A percentile compares a stretch with the other conserved stretches of the same genome.
Evolutionary conservation across 2,797 vertebrate species (phyloP).

Genomic region (Oreochromis grahami): DNA sequence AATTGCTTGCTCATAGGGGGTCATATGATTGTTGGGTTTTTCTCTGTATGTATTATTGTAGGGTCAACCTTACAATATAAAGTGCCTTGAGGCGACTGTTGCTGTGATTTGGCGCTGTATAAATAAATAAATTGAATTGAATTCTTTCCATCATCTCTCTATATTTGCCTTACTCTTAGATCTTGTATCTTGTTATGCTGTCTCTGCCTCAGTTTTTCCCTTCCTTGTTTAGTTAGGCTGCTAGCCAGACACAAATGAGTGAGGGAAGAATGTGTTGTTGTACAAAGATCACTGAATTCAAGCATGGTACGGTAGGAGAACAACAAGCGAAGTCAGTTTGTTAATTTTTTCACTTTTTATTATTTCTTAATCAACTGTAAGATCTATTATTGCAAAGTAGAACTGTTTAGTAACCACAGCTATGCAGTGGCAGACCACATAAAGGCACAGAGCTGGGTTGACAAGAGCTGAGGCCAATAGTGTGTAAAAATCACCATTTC

Average conservation of each 20-base stretch:
- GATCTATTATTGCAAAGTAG: background rate
- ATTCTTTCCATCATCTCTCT: background rate
- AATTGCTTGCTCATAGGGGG: background rate
- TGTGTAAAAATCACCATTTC: background rate
- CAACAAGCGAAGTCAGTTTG: background rate
- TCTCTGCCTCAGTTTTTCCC: background rate
- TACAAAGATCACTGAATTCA: too few species aligned
- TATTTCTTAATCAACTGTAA: background rate
- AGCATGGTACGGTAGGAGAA: too few species aligned
- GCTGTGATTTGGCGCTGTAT: fast-evolving
- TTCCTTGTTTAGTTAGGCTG: background rate
- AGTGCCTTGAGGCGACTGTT: fast-evolving
- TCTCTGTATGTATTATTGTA: background rate
- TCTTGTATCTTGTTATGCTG: background rate
- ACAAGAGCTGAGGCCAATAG: background rate
- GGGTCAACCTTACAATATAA: background rate
- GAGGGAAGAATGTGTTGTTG: too few species aligned
- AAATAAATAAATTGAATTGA: background rate
- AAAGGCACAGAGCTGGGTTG: fast-evolving
- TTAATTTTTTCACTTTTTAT: fast-evolving
- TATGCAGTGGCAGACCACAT: background rate
- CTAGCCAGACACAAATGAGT: background rate
- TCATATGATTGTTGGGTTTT: background rate
- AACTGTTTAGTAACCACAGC: background rate
- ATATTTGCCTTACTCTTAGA: background rate